phyloP scores from a whole-genome alignment of 1,140 invertebrate genomes.

The Drosophila nigromelanica region DNA sequence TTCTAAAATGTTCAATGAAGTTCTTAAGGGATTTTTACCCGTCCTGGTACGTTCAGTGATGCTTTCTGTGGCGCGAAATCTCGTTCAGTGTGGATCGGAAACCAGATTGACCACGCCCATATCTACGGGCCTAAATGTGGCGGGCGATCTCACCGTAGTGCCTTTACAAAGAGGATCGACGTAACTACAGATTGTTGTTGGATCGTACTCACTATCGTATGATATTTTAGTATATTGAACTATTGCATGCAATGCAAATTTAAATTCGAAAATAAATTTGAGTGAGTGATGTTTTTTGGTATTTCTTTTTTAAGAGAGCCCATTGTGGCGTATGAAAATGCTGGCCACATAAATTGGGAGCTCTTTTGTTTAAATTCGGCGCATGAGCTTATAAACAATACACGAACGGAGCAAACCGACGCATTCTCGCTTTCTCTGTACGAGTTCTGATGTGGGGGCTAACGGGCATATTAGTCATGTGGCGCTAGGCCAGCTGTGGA shows the following conservation, averaged over 20 bases:
- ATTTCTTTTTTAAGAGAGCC: not conserved
- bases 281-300: too few relatives aligned
- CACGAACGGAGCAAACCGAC: conserved; percentile 28
- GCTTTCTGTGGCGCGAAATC: not conserved
- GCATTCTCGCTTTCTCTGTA: conserved; percentile 11
- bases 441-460: conserved; percentile 4
- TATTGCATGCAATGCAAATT: not conserved
- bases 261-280: not conserved
- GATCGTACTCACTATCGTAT: not conserved
- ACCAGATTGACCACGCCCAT: not conserved
- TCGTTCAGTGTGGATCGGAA: too few relatives aligned
- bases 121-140: not conserved
- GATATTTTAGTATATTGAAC: not conserved
- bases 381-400: conserved; percentile 72
- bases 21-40: not conserved
- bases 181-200: not conserved
- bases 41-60: not conserved
- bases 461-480: conserved; percentile 46
- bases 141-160: not conserved
- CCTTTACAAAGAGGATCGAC: not conserved
- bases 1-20: not conserved
- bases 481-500: conserved; percentile 55
- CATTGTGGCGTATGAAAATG: conserved; percentile 17
- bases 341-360: conserved; percentile 46
- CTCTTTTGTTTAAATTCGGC: conserved; percentile 75